Evolutionary conservation across 2,113 vertebrate genomes (phyloP).

Genomic region (crab-eating macaque (Macaca fascicularis)): T2T-MFA8v1.1 NC_088384.1:75410001-75410500

Average conservation of each 20-base stretch:
- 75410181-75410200: slow-evolving; percentile 98
- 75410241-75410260: slow-evolving; percentile 98
- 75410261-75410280: slow-evolving; percentile 94
- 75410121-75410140: slow-evolving; percentile 97
- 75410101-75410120: slow-evolving; percentile 98
- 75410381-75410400: slow-evolving; percentile 96
- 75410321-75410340: slow-evolving; percentile 97
- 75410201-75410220: slow-evolving; percentile 96
- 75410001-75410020: slow-evolving; percentile 97
- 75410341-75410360: slow-evolving; percentile 98
- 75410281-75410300: slow-evolving; percentile 93
- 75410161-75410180: slow-evolving; percentile 97
- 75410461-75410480: slow-evolving; percentile 93
- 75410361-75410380: slow-evolving; percentile 95
- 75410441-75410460: slow-evolving; percentile 95
- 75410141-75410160: slow-evolving; percentile 97
- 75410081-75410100: slow-evolving; percentile 94
- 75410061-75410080: slow-evolving; percentile 97
- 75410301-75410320: slow-evolving; percentile 95
- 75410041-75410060: slow-evolving; percentile 98
- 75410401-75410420: slow-evolving; percentile 97
- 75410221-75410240: slow-evolving; percentile 99
- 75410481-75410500: slow-evolving; percentile 95
- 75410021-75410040: slow-evolving; percentile 98
- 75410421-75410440: slow-evolving; percentile 95